phyloP scores from a whole-genome alignment of 2,797 vertebrate genomes.

The Manis javanica region DNA sequence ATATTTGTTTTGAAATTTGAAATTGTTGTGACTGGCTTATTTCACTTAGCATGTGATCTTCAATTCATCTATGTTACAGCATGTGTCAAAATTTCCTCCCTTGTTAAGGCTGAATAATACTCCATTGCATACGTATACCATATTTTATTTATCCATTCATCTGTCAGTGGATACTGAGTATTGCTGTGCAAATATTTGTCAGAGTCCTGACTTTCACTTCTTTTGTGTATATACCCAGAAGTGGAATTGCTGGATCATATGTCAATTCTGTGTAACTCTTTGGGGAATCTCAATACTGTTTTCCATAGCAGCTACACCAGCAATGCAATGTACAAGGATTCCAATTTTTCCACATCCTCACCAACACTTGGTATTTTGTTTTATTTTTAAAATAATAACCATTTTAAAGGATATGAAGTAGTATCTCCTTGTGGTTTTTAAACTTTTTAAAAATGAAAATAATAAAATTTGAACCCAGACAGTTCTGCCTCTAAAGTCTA shows the following conservation, averaged over 20 bases:
- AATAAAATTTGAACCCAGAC: background rate
- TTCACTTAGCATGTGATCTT: background rate
- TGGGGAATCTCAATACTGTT: background rate
- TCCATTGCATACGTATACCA: background rate
- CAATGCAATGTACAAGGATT: background rate
- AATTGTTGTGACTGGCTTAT: background rate
- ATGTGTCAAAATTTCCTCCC: background rate
- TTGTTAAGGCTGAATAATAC: background rate
- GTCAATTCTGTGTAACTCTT: background rate
- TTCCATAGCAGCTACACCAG: background rate
- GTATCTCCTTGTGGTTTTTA: slow-evolving; percentile 7
- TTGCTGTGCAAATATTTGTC: background rate
- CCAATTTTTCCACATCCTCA: background rate
- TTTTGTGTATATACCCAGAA: background rate
- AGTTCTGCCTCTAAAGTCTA: background rate
- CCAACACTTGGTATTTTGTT: background rate
- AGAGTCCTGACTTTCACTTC: background rate
- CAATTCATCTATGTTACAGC: background rate
- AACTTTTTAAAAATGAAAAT: background rate
- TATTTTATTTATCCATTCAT: background rate
- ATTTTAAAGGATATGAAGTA: background rate
- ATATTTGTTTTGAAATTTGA: background rate
- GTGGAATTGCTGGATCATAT: background rate
- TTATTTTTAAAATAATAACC: background rate
- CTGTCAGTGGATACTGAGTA: background rate